A percentile compares a stretch with the other conserved stretches of the same genome.
Evolutionary conservation across 1,140 invertebrate genomes (phyloP).

Genomic region (Pogonomyrmex barbatus): DNA sequence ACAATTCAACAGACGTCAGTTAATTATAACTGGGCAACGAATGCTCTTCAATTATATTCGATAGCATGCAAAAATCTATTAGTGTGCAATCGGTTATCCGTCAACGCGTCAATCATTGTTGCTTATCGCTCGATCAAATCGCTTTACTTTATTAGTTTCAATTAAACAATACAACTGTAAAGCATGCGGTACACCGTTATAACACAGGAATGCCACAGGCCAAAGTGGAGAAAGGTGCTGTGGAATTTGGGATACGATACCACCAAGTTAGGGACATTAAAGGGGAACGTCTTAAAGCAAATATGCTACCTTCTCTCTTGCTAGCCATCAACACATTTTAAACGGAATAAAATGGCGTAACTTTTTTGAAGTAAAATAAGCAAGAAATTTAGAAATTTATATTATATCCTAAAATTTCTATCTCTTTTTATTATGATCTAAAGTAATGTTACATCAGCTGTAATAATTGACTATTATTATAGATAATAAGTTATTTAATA

Average conservation of each 20-base stretch:
- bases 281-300: constrained; percentile 20
- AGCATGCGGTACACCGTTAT: constrained; percentile 4
- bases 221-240: neutral
- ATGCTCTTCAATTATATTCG: neutral
- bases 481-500: neutral
- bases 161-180: constrained; percentile 1
- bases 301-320: neutral
- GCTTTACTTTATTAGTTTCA: constrained; percentile 16
- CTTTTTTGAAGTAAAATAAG: neutral
- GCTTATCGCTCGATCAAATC: neutral
- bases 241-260: constrained; percentile 47
- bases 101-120: constrained; percentile 16
- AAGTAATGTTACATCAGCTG: neutral
- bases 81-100: constrained; percentile 14
- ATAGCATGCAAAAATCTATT: neutral
- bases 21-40: neutral
- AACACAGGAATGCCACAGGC: neutral
- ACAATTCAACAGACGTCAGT: neutral
- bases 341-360: neutral
- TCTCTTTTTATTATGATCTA: neutral
- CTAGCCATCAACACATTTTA: neutral
- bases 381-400: neutral
- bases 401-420: neutral
- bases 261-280: constrained; percentile 37
- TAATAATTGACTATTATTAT: neutral